Percentiles rank a stretch among this genome's conserved stretches.
Conservation (phyloP, 2,888 invertebrate genomes). For the Chymomyza procnemis region DNA sequence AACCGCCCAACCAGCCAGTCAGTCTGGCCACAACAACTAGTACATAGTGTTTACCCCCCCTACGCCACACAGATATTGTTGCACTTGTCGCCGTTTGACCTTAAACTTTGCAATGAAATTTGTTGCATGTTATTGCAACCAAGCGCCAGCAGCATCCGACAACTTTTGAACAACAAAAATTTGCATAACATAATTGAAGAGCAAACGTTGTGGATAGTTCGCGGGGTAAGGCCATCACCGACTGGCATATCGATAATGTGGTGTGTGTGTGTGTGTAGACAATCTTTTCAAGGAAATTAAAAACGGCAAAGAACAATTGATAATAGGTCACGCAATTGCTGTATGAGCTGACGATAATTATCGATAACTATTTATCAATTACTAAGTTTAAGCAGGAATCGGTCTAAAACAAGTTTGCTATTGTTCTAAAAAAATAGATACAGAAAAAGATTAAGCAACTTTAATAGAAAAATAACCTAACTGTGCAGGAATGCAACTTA, state of each 20-base stretch:
- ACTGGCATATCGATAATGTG: neutral
- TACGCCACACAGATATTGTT: constrained; percentile 11
- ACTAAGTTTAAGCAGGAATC: neutral
- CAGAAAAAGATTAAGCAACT: neutral
- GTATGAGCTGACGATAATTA: no score
- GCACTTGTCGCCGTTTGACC: constrained; percentile 42
- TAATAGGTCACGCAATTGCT: no score
- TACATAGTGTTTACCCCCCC: neutral
- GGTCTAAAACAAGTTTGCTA: neutral
- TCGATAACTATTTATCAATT: no score
- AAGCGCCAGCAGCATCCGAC: constrained; percentile 2
- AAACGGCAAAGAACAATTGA: neutral
- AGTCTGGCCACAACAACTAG: constrained; percentile 13
- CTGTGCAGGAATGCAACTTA: no score
- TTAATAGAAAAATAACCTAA: no score
- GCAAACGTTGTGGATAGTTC: neutral
- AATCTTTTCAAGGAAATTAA: neutral
- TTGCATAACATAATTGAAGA: constrained; percentile 26
- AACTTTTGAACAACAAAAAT: constrained; percentile 11
- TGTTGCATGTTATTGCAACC: constrained; percentile 15
- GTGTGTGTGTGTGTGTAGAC: neutral
- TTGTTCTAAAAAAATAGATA: no score
- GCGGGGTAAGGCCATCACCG: no score
- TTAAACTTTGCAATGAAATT: constrained; percentile 59
- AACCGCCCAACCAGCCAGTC: constrained; percentile 9